These are phyloP conservation scores for Coendou prehensilis DNA, from an alignment of 2,797 vertebrate genomes.

Conservation along the genomic window DNA sequence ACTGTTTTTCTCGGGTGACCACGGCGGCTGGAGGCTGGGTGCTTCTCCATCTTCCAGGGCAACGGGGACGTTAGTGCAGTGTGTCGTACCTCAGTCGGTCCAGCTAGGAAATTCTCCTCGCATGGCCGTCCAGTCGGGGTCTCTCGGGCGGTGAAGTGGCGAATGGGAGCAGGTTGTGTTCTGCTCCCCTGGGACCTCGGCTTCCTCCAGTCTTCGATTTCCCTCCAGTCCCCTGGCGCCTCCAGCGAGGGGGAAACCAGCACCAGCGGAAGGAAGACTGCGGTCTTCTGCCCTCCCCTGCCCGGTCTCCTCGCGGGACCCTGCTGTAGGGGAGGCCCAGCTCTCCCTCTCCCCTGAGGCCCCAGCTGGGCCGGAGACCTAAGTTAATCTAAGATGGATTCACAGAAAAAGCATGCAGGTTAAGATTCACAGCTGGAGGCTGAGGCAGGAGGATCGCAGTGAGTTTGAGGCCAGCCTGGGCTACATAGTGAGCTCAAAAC, in stretches of 20 bases:
- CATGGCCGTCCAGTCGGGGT: not conserved
- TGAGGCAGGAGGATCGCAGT: not conserved
- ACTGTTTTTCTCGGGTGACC: conserved; percentile 40
- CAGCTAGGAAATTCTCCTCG: not conserved
- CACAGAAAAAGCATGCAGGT: not conserved
- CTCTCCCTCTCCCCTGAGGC: not conserved
- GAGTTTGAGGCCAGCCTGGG: not conserved
- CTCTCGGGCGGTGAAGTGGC: not conserved
- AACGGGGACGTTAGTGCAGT: not conserved
- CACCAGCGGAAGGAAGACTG: not conserved
- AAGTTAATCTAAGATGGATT: not conserved
- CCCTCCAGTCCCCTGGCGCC: not conserved
- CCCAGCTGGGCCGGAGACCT: not conserved
- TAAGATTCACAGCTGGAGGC: not conserved
- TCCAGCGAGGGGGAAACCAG: not conserved
- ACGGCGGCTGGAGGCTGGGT: not conserved
- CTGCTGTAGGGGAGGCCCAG: not conserved
- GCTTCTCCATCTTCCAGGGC: conserved; percentile 1
- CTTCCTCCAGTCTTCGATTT: not conserved
- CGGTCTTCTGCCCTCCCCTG: not conserved
- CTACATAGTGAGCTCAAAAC: not conserved
- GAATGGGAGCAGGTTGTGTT: not conserved
- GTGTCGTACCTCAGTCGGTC: not conserved
- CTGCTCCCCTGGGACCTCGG: no score
- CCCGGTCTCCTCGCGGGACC: not conserved